Conservation (phyloP, 2,113 vertebrate genomes). For the Ictalurus furcatus region DNA sequence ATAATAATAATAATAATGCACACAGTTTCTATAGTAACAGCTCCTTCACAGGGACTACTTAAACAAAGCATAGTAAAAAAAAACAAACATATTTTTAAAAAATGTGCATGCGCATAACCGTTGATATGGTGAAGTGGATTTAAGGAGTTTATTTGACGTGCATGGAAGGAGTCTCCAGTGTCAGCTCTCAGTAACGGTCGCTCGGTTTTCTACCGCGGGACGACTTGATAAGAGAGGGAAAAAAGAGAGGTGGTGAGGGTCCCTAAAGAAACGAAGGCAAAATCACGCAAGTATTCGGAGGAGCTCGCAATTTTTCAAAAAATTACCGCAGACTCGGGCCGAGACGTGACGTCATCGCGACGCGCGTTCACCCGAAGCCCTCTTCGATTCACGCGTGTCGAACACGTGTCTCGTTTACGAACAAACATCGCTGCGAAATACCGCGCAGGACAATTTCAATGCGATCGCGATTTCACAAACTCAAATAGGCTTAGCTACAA, state of each 20-base stretch:
- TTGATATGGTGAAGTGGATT: neutral
- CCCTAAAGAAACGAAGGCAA: too few relatives aligned
- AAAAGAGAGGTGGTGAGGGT: neutral
- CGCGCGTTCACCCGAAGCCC: too few relatives aligned
- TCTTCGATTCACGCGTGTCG: too few relatives aligned
- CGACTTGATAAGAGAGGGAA: neutral
- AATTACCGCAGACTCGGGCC: too few relatives aligned
- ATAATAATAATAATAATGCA: neutral
- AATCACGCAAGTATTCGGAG: too few relatives aligned
- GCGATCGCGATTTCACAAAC: too few relatives aligned
- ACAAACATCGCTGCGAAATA: too few relatives aligned
- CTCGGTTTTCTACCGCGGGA: neutral
- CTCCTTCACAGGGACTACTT: neutral
- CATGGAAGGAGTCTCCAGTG: neutral
- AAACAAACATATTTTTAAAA: neutral
- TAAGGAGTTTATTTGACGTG: neutral
- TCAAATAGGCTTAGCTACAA: too few relatives aligned
- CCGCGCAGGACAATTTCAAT: too few relatives aligned
- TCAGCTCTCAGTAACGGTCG: neutral
- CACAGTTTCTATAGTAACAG: neutral
- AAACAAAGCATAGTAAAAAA: neutral
- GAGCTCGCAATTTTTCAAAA: too few relatives aligned
- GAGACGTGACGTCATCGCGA: too few relatives aligned
- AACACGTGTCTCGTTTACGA: too few relatives aligned
- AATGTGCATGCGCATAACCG: neutral